phyloP scores from a whole-genome alignment of 2,797 vertebrate genomes.

The Melanotaenia parkinsoni region DNA sequence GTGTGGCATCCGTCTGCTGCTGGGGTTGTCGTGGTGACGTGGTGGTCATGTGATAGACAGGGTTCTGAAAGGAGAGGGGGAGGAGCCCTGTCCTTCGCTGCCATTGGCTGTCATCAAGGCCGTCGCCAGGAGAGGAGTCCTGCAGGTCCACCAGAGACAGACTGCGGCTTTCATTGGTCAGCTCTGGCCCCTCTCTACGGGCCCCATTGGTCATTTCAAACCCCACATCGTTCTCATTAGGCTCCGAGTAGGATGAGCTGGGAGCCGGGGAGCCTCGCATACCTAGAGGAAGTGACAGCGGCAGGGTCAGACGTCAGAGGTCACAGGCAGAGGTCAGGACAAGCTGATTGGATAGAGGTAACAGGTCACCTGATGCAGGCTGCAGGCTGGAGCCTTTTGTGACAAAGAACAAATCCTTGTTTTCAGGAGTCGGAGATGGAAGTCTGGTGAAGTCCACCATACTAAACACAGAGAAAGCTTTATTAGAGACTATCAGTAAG shows the following conservation, averaged over 20 bases:
- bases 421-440: conserved; percentile 97
- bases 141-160: conserved; percentile 94
- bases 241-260: conserved; percentile 92
- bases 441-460: conserved; percentile 97
- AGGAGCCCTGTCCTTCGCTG: conserved; percentile 89
- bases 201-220: conserved; percentile 85
- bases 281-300: conserved; percentile 76
- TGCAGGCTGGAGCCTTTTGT: conserved; percentile 90
- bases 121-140: conserved; percentile 87
- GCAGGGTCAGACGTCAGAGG: conserved; percentile 13
- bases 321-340: conserved; percentile 16
- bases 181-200: conserved; percentile 83
- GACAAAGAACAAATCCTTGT: conserved; percentile 91
- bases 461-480: conserved; percentile 59
- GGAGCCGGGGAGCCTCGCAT: conserved; percentile 89
- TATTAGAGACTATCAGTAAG: too few species aligned
- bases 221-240: conserved; percentile 91
- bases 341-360: background rate
- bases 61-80: conserved; percentile 95
- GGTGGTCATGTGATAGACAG: conserved; percentile 93
- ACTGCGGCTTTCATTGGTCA: conserved; percentile 92
- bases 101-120: conserved; percentile 87
- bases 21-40: conserved; percentile 73
- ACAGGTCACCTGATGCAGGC: conserved; percentile 73
- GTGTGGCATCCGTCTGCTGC: conserved; percentile 71